These are phyloP conservation scores for Phalanger gymnotis DNA, from an alignment of 2,797 vertebrate species.

Conservation along the genomic window DNA sequence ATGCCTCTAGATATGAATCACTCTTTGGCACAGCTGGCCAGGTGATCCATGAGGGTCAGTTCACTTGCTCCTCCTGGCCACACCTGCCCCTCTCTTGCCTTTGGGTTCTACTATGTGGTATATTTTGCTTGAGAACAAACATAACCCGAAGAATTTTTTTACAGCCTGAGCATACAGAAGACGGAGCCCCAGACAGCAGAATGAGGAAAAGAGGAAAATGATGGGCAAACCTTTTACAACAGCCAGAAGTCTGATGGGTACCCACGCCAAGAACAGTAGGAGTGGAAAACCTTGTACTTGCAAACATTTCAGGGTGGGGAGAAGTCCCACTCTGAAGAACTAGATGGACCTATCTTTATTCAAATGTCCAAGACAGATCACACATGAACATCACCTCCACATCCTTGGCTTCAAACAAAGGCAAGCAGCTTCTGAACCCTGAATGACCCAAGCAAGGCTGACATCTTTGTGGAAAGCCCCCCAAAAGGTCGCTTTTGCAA, in stretches of 20 bases:
- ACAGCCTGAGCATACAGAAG: not conserved
- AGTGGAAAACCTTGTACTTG: conserved; percentile 35
- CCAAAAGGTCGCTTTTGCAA: conserved; percentile 70
- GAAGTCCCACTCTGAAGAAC: conserved; percentile 59
- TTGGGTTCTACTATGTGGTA: not conserved
- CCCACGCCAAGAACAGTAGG: conserved; percentile 48
- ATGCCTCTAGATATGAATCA: not conserved
- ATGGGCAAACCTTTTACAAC: conserved; percentile 51
- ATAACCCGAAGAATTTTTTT: not conserved
- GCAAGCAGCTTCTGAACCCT: conserved; percentile 4
- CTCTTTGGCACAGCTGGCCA: not conserved
- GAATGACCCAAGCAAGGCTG: conserved; percentile 61
- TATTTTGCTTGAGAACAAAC: not conserved
- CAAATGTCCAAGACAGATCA: conserved; percentile 65
- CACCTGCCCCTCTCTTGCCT: not conserved
- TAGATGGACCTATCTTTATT: conserved; percentile 54
- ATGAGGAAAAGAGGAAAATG: conserved; percentile 26
- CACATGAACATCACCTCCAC: conserved; percentile 41
- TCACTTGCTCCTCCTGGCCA: not conserved
- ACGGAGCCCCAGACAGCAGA: conserved; percentile 31
- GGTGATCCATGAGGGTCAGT: not conserved
- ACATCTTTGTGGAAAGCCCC: conserved; percentile 52
- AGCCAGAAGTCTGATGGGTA: conserved; percentile 50
- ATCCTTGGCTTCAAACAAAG: conserved; percentile 65
- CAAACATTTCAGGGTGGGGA: conserved; percentile 62